Base-by-base conservation (phyloP, 2,888 invertebrate species). In the Ganaspis brasiliensis region DNA sequence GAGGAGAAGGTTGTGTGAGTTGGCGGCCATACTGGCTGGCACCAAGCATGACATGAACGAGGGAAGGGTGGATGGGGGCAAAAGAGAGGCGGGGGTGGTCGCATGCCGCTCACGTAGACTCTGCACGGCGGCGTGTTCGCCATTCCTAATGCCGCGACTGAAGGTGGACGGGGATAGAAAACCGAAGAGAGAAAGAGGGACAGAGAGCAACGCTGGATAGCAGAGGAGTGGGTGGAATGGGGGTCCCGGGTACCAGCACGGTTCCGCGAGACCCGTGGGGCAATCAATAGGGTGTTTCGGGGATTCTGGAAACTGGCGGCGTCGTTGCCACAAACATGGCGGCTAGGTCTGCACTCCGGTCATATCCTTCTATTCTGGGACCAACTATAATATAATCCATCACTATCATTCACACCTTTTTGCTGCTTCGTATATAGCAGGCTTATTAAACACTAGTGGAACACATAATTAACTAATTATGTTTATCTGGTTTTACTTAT, bases 91-190 rank as follows among this genome's bases (percentile, higher is more conserved):
- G 87, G 89, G 89, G 89, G 89, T 89, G 90, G 91, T 90, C 74
- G 91, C 91, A 92, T 93, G 92, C 93, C 89, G 91, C 93, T 93
- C 93, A 93, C 93, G 93, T 93, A 93, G 92, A 92, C 92, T 93
- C 93, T 92, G 93, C 93, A 93, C 91, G 91, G 92, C 92, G 92
- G 92, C 93, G 93, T 93, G 93, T 93, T 92, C 93, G 92, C 93
- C 93, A 93, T 93, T 92, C 92, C 92, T 93, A 93, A 93, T 93
- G 92, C 92, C 91, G 88, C 89, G 85, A 77, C 76, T 81, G 80
- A 87, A 85, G 86, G 87, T 86, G 83, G 87, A 86, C 84, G 85
- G 84, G 82, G 84, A 81, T 84, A 79, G 74, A 77, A 81, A 75
- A 73, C 61, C 75, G 79, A 73, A 77, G 75, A 63, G 55, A 72